Conservation (phyloP, 1,140 invertebrate genomes). For the Calephelis virginiensis region DNA sequence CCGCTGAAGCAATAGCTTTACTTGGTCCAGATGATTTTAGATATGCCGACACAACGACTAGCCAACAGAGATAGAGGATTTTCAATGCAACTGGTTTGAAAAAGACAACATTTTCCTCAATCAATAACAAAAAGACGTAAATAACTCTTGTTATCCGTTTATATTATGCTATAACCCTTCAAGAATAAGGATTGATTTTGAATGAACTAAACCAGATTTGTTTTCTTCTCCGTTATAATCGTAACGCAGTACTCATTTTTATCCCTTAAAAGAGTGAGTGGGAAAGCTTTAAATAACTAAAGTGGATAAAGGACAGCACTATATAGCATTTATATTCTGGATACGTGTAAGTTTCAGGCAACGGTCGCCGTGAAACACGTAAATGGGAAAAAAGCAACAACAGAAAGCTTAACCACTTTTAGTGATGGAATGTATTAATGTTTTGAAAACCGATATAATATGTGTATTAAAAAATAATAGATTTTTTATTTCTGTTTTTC, state of each 20-base stretch:
- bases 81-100: constrained; percentile 74
- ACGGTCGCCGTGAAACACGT: constrained; percentile 77
- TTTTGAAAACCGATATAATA: neutral
- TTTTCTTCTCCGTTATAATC: constrained; percentile 63
- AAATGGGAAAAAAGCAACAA: constrained; percentile 78
- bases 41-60: constrained; percentile 57
- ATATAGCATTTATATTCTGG: constrained; percentile 75
- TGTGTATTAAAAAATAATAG: too few relatives aligned
- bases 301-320: constrained; percentile 46
- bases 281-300: constrained; percentile 33
- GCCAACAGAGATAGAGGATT: constrained; percentile 68
- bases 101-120: constrained; percentile 70
- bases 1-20: constrained; percentile 64
- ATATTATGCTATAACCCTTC: constrained; percentile 22
- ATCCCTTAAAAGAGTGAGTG: constrained; percentile 65
- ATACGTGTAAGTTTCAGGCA: constrained; percentile 78
- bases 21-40: constrained; percentile 73
- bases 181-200: constrained; percentile 39
- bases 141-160: constrained; percentile 17
- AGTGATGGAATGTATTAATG: constrained; percentile 54
- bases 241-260: constrained; percentile 72
- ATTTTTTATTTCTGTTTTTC: too few relatives aligned
- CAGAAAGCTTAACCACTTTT: constrained; percentile 69
- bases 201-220: constrained; percentile 43
- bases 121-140: constrained; percentile 37